phyloP scores from a whole-genome alignment of 1,140 invertebrate genomes.

The Drosophila kohkoa region DNA sequence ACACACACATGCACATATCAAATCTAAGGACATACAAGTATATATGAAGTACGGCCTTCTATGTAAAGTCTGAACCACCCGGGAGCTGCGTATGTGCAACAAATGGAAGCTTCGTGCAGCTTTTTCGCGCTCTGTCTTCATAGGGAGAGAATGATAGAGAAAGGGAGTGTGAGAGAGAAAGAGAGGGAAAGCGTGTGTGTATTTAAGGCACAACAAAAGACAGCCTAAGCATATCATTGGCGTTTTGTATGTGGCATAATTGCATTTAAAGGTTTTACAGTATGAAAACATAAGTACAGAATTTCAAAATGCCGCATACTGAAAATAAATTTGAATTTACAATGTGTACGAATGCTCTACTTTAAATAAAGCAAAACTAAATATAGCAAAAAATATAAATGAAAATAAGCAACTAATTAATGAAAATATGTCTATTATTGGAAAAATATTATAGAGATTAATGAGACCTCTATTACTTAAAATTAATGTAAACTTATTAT shows the following conservation, averaged over 20 bases:
- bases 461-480: no score
- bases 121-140: conserved; percentile 55
- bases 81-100: conserved; percentile 33
- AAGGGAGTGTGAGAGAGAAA: background rate
- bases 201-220: conserved; percentile 79
- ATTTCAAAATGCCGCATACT: background rate
- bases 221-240: conserved; percentile 77
- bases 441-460: no score
- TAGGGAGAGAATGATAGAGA: background rate
- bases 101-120: conserved; percentile 54
- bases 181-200: conserved; percentile 4
- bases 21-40: conserved; percentile 1
- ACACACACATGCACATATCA: conserved; percentile 1
- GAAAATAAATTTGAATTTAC: background rate
- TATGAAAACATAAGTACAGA: conserved; percentile 50
- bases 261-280: conserved; percentile 73
- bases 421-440: no score
- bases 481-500: no score
- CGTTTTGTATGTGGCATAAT: conserved; percentile 69
- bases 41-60: conserved; percentile 7
- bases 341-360: conserved; percentile 17
- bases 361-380: background rate
- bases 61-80: conserved; percentile 34
- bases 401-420: no score
- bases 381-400: no score